These are phyloP conservation scores for Oreochromis mossambicus DNA, from an alignment of 2,797 vertebrate species.

Conservation along the genomic window DNA sequence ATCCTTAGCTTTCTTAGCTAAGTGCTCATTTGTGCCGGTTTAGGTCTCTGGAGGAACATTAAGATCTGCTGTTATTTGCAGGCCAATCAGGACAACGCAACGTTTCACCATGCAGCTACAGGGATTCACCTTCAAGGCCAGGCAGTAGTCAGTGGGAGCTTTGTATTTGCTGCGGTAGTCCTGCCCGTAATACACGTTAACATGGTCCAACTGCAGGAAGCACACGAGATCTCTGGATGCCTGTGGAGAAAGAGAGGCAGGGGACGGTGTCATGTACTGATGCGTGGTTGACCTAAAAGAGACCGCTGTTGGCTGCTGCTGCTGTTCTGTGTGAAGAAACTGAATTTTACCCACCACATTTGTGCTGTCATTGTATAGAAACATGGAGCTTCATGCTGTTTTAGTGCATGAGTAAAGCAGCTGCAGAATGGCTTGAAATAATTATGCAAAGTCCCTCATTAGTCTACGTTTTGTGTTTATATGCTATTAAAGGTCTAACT, in stretches of 20 bases:
- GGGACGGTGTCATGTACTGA: not conserved
- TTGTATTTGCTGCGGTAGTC: conserved; percentile 98
- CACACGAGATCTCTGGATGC: conserved; percentile 93
- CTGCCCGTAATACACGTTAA: conserved; percentile 95
- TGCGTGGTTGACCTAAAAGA: not conserved
- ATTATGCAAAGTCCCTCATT: not conserved
- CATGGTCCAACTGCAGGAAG: conserved; percentile 95
- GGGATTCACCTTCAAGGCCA: conserved; percentile 87
- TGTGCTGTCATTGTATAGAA: rapidly evolving
- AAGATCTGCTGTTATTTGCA: not conserved
- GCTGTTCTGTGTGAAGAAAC: not conserved
- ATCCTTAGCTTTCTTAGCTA: not conserved
- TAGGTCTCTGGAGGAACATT: not conserved
- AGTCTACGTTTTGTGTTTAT: not conserved
- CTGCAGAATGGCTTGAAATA: conserved; percentile 18
- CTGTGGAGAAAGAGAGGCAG: conserved; percentile 59
- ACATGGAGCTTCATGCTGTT: not conserved
- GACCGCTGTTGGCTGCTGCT: not conserved
- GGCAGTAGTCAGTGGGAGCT: conserved; percentile 94
- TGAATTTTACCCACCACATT: not conserved
- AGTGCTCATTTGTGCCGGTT: rapidly evolving
- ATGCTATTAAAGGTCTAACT: not conserved
- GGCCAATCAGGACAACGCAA: not conserved
- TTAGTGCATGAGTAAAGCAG: not conserved
- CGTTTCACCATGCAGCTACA: rapidly evolving